Conservation (phyloP, 2,888 invertebrate genomes). For the Masnerella sp. region DNA sequence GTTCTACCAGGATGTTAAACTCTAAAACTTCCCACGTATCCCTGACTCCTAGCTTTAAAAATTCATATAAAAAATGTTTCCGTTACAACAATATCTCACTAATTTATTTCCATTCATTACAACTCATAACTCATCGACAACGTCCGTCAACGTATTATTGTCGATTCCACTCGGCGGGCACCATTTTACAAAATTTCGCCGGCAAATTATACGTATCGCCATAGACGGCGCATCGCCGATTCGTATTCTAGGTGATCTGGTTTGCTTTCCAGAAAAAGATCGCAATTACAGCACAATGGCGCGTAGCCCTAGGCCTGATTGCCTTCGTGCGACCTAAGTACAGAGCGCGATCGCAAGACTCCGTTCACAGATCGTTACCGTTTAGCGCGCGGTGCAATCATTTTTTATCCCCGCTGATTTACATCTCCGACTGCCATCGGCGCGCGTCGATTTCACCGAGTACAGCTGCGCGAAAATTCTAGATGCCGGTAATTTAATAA, state of each 20-base stretch:
- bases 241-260: slow-evolving; percentile 67
- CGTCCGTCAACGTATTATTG: background rate
- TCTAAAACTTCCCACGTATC: no score
- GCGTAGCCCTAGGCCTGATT: slow-evolving; percentile 65
- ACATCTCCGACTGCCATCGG: slow-evolving; percentile 9
- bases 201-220: slow-evolving; percentile 45
- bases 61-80: no score
- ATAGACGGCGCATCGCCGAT: slow-evolving; percentile 34
- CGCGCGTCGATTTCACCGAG: background rate
- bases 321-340: slow-evolving; percentile 68
- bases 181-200: slow-evolving; percentile 19
- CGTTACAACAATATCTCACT: slow-evolving; percentile 1
- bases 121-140: slow-evolving; percentile 4
- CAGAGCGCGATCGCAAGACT: slow-evolving; percentile 59
- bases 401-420: slow-evolving; percentile 14
- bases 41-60: no score
- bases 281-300: slow-evolving; percentile 72
- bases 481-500: no score
- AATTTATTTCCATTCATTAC: slow-evolving; percentile 16
- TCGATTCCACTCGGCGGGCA: background rate
- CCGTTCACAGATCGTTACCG: slow-evolving; percentile 60
- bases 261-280: slow-evolving; percentile 65
- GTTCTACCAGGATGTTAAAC: no score
- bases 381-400: slow-evolving; percentile 34
- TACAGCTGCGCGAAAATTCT: slow-evolving; percentile 2